Conservation (phyloP, 2,888 invertebrate genomes). For the Coelogynopora nodosa region DNA sequence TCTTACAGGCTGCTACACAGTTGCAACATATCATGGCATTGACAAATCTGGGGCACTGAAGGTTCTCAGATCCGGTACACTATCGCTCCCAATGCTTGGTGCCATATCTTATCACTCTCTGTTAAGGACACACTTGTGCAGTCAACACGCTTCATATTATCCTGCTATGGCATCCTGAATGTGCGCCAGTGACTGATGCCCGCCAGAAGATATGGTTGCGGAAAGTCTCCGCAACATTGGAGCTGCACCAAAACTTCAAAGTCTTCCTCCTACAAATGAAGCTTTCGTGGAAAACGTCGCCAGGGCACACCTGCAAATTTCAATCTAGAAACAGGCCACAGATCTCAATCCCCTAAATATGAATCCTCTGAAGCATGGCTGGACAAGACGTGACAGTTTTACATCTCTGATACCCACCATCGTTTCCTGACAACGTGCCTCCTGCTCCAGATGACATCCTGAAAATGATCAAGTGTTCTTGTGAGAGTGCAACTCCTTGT, state of each 20-base stretch:
- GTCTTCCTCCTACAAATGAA: background rate
- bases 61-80: background rate
- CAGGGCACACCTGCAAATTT: background rate
- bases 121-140: no score
- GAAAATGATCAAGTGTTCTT: background rate
- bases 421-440: background rate
- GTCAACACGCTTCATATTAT: background rate
- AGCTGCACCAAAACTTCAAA: background rate
- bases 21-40: conserved; percentile 22
- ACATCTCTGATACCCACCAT: background rate
- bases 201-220: conserved; percentile 2
- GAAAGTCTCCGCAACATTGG: background rate
- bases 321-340: background rate
- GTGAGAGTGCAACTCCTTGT: background rate
- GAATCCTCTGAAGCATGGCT: conserved; percentile 21
- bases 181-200: background rate
- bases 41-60: background rate
- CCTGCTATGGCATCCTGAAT: background rate
- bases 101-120: no score
- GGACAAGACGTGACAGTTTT: background rate
- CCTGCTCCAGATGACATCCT: background rate
- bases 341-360: no score
- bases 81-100: no score
- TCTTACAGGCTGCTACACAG: conserved; percentile 41
- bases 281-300: background rate